Evolutionary conservation across 2,113 vertebrate genomes (phyloP), one percentile per base, ranked within the genome.

Genomic region (Sinocyclocheilus rhinocerous): DNA sequence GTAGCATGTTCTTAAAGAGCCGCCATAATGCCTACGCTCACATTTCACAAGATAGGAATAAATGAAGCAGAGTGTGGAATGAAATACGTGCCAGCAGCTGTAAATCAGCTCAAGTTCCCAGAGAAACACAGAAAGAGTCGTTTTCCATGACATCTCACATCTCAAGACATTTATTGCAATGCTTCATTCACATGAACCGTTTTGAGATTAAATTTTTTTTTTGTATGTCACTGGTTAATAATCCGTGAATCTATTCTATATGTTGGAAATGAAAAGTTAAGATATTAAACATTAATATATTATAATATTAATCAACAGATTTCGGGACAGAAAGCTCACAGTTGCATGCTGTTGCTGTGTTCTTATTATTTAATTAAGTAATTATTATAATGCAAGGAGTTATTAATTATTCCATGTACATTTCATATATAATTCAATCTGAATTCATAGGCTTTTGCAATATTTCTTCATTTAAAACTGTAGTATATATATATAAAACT

Each of bases 41-140:
- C 33, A 4, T 39, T 82, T 80, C 22, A 80, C n/a, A 82, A 67
- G 59, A 48, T 50, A 22, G 4, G 7, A 81, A 65, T 26, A 81
- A 69, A 81, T 29, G 9, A 50, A 20, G 39, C 39, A 65, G 16
- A 69, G 18, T 0, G 7, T 13, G 15, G 22, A 26, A 65, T 65
- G 10, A 81, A 24, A 65, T 13, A 11, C 20, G 7, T 6, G 20
- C 16, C 67, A 36, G 3, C 29, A 48, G 22, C 5, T 76, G 29
- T 20, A 57, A 79, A 78, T 20, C n/a, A 50, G 73, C 4, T 50
- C 22, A 16, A 15, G 16, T 24, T 24, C 24, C 24, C 24, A 29
- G 11, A 65, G 24, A 33, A 63, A 57, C 18, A 59, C 42, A 9
- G 42, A 42, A 42, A 42, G 42, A 42, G 42, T 42, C 42, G 8